Conservation (phyloP, 2,888 invertebrate species). For the Gortyna flavago region DNA sequence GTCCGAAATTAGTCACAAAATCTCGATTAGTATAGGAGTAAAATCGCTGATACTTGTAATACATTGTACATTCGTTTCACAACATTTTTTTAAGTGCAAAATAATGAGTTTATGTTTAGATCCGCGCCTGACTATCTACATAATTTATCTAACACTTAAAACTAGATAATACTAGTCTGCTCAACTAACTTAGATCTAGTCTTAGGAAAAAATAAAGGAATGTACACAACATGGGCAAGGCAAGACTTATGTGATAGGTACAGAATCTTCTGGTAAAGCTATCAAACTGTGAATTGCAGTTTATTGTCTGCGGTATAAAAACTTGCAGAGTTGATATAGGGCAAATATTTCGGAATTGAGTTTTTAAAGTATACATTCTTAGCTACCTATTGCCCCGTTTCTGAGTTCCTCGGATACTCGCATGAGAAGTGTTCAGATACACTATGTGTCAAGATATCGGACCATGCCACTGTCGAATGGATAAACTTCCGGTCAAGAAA, state of each 20-base stretch:
- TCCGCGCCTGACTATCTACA: conserved; percentile 37
- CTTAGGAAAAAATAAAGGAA: conserved; percentile 41
- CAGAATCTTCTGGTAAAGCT: conserved; percentile 29
- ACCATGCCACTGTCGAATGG: not conserved
- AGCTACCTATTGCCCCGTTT: conserved; percentile 4
- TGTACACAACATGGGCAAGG: conserved; percentile 54
- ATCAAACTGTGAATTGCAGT: conserved; percentile 30
- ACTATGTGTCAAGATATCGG: not conserved
- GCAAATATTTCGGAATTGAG: conserved; percentile 9
- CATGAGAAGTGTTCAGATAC: not conserved
- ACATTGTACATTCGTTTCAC: not conserved
- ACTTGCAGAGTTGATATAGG: conserved; percentile 1
- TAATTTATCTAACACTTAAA: conserved; percentile 49
- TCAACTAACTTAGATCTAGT: conserved; percentile 47
- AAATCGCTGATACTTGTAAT: not conserved
- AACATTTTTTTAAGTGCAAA: not conserved
- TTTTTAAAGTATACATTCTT: conserved; percentile 3
- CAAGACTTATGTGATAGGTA: conserved; percentile 39
- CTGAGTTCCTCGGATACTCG: not conserved
- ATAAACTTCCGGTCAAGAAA: not conserved
- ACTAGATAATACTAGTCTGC: conserved; percentile 54
- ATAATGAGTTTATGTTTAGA: not conserved
- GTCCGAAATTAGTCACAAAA: not conserved
- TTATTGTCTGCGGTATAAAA: conserved; percentile 55
- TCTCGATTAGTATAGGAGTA: not conserved